A percentile compares a stretch with the other conserved stretches of the same genome.
phyloP scores from a whole-genome alignment of 2,113 vertebrate genomes.

The Ardeotis arabs region DNA sequence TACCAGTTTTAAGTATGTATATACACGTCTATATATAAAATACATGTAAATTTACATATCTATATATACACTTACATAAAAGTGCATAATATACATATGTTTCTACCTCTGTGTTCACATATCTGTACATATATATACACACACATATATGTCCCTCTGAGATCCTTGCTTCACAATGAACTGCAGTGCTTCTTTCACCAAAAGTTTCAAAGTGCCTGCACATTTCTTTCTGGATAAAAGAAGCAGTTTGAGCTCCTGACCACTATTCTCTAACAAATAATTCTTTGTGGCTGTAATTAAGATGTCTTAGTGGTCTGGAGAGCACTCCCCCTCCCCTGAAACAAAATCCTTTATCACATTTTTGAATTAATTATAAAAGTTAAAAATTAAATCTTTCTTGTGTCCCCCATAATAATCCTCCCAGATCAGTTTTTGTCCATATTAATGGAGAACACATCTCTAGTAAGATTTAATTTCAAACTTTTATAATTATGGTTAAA shows the following conservation, averaged over 20 bases:
- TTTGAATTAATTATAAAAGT: constrained; percentile 82
- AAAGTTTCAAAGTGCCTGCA: background rate
- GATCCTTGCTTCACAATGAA: background rate
- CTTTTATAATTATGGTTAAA: constrained; percentile 84
- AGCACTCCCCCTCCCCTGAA: constrained; percentile 64
- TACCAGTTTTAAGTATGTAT: rapidly evolving
- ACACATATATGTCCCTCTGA: rapidly evolving
- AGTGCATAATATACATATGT: background rate
- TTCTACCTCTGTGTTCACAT: rapidly evolving
- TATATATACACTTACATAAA: background rate
- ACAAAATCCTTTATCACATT: constrained; percentile 81
- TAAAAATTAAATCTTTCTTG: constrained; percentile 83
- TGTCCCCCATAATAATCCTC: constrained; percentile 81
- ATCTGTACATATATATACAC: no score
- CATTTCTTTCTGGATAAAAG: constrained; percentile 41
- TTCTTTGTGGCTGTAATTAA: constrained; percentile 64
- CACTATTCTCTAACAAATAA: constrained; percentile 53
- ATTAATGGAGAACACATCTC: constrained; percentile 80
- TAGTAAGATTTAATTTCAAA: constrained; percentile 84
- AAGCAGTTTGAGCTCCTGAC: constrained; percentile 42
- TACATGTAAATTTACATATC: rapidly evolving
- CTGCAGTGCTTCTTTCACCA: background rate
- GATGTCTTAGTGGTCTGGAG: constrained; percentile 59
- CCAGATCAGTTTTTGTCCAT: constrained; percentile 78
- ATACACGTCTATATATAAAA: rapidly evolving